Evolutionary conservation across 2,113 vertebrate genomes (phyloP).

Genomic region (Lipophrys pholis): DNA sequence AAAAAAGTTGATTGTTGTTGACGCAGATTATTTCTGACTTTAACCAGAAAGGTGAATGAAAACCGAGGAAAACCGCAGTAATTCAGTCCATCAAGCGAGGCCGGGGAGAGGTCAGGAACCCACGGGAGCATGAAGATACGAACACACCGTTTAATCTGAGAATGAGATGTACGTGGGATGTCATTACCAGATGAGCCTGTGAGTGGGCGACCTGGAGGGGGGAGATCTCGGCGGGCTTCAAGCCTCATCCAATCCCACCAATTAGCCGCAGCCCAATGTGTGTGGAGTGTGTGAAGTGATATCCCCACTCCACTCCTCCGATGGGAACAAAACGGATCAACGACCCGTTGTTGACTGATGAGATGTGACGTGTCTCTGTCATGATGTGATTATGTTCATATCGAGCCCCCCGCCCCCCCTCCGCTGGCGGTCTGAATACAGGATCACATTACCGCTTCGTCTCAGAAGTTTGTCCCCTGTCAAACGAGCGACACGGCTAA

Average conservation of each 20-base stretch:
- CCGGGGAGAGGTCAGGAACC: not conserved
- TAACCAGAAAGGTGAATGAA: not conserved
- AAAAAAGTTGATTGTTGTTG: not conserved
- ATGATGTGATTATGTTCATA: slow-evolving; percentile 74
- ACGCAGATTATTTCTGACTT: not conserved
- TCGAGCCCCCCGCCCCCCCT: slow-evolving; percentile 24
- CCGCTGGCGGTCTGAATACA: slow-evolving; percentile 46
- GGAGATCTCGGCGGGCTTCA: slow-evolving; percentile 10
- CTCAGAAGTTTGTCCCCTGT: slow-evolving; percentile 36
- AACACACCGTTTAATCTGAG: slow-evolving; percentile 21
- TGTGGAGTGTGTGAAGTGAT: slow-evolving; percentile 58
- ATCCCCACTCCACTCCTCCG: slow-evolving; percentile 36
- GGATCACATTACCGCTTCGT: slow-evolving; percentile 63
- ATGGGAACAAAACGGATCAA: slow-evolving; percentile 49
- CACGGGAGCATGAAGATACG: not conserved
- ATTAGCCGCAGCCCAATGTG: slow-evolving; percentile 58
- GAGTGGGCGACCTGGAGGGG: slow-evolving; percentile 20
- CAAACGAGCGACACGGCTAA: slow-evolving; percentile 25
- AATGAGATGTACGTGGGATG: slow-evolving; percentile 29
- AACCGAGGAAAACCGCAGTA: not conserved
- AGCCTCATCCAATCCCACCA: slow-evolving; percentile 55
- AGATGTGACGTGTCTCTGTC: slow-evolving; percentile 63
- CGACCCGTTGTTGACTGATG: slow-evolving; percentile 55
- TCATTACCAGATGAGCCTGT: slow-evolving; percentile 32
- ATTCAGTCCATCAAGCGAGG: not conserved